A percentile compares a stretch with the other conserved stretches of the same genome.
Evolutionary conservation across 92 coral and sea anemone genomes (phyloP).

Genomic region (Epizoanthus ramosus): DNA sequence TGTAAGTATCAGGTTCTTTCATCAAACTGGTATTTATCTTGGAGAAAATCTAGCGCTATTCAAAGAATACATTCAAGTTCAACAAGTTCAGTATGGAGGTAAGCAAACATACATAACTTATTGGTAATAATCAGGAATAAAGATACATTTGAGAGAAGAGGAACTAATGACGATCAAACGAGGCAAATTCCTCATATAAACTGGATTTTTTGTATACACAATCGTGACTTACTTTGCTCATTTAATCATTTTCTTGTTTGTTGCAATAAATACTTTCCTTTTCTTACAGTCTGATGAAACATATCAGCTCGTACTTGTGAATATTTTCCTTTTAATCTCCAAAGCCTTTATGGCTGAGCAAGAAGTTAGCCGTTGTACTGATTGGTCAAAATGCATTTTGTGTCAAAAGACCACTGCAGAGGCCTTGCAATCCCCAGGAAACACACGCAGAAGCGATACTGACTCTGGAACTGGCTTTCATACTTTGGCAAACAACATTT

Average conservation of each 20-base stretch:
- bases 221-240: too few relatives aligned
- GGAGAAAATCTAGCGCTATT: background rate
- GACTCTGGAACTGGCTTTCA: conserved; percentile 27
- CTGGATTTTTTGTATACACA: too few relatives aligned
- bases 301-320: too few relatives aligned
- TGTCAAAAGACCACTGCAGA: conserved; percentile 27
- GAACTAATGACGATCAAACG: too few relatives aligned
- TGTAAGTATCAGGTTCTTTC: conserved; percentile 5
- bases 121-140: conserved; percentile 9
- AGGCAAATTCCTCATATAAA: too few relatives aligned
- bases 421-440: conserved; percentile 40
- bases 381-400: conserved; percentile 31
- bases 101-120: conserved; percentile 14
- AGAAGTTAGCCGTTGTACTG: background rate
- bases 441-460: conserved; percentile 5
- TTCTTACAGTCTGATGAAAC: too few relatives aligned
- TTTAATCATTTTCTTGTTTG: too few relatives aligned
- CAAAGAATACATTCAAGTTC: background rate
- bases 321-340: too few relatives aligned
- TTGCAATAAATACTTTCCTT: too few relatives aligned
- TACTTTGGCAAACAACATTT: conserved; percentile 41
- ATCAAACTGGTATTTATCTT: conserved; percentile 15
- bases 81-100: conserved; percentile 33
- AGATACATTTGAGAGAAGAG: too few relatives aligned
- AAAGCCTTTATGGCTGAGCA: too few relatives aligned